These are phyloP conservation scores for Brachionus manjavacas DNA, from an alignment of 1,140 invertebrate genomes.

Conservation along the genomic window DNA sequence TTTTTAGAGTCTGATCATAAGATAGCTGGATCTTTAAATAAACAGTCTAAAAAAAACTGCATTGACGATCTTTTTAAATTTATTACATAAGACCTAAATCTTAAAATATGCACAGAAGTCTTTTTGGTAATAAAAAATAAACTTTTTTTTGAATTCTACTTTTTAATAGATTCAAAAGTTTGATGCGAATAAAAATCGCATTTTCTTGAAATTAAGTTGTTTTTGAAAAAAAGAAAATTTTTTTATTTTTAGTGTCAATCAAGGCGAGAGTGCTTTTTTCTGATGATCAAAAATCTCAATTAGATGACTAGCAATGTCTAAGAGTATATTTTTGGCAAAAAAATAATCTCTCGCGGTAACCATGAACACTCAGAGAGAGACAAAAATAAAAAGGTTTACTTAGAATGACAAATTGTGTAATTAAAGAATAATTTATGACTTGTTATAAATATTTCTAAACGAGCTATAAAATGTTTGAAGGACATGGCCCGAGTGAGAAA, in stretches of 20 bases:
- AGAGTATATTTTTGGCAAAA: background rate
- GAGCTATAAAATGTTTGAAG: background rate
- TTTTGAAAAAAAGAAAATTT: background rate
- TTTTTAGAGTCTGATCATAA: background rate
- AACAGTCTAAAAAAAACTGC: background rate
- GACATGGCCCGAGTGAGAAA: background rate
- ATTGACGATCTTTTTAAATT: no score
- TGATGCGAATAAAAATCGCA: background rate
- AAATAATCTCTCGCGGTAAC: background rate
- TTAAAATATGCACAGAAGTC: background rate
- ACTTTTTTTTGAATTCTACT: background rate
- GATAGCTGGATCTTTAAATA: background rate
- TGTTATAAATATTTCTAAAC: background rate
- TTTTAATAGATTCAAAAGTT: background rate
- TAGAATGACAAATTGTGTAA: background rate
- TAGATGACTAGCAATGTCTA: background rate
- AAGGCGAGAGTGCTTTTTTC: background rate
- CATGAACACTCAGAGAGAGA: background rate
- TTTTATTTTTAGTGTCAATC: background rate
- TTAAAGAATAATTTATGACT: background rate
- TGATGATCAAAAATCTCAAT: background rate
- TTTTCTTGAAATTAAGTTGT: background rate
- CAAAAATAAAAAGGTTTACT: background rate
- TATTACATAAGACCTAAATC: background rate
- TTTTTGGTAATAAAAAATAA: background rate